Conservation (phyloP, 2,888 invertebrate species). For the Steinernema scapterisci region DNA sequence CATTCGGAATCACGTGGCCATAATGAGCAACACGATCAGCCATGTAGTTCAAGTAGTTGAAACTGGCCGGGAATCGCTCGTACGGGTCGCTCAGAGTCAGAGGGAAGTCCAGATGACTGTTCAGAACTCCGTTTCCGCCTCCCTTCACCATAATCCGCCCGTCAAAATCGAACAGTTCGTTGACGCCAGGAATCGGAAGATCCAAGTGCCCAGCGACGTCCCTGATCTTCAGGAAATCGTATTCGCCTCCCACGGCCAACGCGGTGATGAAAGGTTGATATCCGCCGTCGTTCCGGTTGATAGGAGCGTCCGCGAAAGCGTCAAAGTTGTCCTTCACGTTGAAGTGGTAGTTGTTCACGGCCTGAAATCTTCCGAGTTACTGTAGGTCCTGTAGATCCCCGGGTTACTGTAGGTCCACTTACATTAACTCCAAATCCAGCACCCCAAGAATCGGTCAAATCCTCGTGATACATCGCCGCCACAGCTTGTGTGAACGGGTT, state of each 20-base stretch:
- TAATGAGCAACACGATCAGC: constrained; percentile 50
- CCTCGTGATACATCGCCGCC: neutral
- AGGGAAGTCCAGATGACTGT: constrained; percentile 60
- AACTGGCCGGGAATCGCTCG: constrained; percentile 59
- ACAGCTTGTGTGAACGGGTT: neutral
- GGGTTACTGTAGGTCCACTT: neutral
- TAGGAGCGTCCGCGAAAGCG: constrained; percentile 55
- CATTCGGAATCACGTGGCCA: constrained; percentile 48
- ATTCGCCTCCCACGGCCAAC: constrained; percentile 25
- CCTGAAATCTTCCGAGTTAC: no score
- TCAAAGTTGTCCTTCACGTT: constrained; percentile 58
- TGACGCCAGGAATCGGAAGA: constrained; percentile 53
- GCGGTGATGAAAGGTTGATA: constrained; percentile 36
- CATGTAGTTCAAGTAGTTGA: constrained; percentile 62
- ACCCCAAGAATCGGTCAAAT: constrained; percentile 4
- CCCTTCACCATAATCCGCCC: constrained; percentile 57
- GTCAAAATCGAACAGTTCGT: constrained; percentile 61
- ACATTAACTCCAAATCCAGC: neutral
- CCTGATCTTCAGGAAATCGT: constrained; percentile 34
- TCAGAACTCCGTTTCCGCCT: constrained; percentile 57
- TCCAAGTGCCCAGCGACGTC: constrained; percentile 29
- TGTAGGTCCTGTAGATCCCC: no score
- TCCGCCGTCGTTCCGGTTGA: constrained; percentile 40
- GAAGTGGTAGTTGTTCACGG: constrained; percentile 57
- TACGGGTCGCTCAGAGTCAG: constrained; percentile 57